Evolutionary conservation across 1,140 invertebrate genomes (phyloP).

Genomic region (Lepidurus apus): DNA sequence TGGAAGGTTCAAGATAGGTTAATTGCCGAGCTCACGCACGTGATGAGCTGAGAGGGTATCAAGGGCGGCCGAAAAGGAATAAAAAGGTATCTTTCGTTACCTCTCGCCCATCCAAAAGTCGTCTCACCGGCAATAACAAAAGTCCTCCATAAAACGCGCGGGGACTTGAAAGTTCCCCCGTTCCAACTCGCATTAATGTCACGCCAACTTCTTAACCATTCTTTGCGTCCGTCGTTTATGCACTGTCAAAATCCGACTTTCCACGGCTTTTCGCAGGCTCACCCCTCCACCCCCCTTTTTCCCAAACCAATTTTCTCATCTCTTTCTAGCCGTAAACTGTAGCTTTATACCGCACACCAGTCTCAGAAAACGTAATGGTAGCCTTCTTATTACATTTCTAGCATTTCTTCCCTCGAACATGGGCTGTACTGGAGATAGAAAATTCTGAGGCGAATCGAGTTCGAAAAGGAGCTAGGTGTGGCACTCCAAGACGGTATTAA

Average conservation of each 20-base stretch:
- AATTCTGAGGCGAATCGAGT: neutral
- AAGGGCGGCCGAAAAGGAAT: neutral
- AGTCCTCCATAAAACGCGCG: constrained; percentile 8
- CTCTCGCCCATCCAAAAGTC: neutral
- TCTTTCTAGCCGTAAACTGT: neutral
- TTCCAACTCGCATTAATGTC: neutral
- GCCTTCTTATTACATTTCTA: constrained; percentile 8
- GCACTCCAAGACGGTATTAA: neutral
- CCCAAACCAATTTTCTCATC: constrained; percentile 1
- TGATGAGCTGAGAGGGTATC: constrained; percentile 18
- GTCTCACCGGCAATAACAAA: neutral
- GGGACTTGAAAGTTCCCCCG: neutral
- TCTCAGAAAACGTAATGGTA: neutral
- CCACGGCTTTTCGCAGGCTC: neutral
- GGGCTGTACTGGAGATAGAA: neutral
- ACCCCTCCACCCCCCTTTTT: neutral
- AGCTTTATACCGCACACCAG: neutral
- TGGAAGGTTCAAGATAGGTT: neutral
- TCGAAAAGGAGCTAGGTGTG: neutral
- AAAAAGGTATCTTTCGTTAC: neutral
- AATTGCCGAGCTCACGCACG: neutral
- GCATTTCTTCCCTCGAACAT: neutral
- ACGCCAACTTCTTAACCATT: constrained; percentile 10
- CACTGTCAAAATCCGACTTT: constrained; percentile 6
- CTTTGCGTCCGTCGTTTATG: neutral